phyloP scores from a whole-genome alignment of 2,113 vertebrate genomes.

The Antigone vipio region DNA sequence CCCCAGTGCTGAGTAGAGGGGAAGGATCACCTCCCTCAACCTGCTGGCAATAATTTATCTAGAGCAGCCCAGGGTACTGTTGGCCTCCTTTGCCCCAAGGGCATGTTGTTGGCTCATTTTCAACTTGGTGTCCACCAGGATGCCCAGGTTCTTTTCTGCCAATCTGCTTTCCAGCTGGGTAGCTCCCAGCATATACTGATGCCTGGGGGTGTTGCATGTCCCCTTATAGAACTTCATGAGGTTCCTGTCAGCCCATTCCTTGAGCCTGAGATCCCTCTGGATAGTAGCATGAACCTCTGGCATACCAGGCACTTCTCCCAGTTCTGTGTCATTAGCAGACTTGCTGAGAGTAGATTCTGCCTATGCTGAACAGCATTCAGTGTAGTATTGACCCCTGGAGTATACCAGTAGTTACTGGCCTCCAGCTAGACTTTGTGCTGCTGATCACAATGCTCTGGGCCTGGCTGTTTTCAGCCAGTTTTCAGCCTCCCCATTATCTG shows the following conservation, averaged over 20 bases:
- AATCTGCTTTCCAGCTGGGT: not conserved
- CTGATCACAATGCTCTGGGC: not conserved
- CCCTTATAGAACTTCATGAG: not conserved
- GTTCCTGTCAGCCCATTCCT: not conserved
- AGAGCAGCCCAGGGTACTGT: not conserved
- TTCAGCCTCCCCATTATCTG: not conserved
- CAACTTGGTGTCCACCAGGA: not conserved
- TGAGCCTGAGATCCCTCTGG: not conserved
- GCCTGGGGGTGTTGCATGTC: not conserved
- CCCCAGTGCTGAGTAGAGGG: not conserved
- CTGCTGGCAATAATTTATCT: not conserved
- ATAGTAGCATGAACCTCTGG: not conserved
- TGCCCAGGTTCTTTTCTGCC: not conserved
- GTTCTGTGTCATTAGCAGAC: not conserved
- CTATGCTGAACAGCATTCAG: fast-evolving
- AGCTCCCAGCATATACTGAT: fast-evolving
- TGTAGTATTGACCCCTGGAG: not conserved
- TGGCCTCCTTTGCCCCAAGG: not conserved
- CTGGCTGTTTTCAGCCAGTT: not conserved
- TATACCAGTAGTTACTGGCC: not conserved
- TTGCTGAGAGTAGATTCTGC: fast-evolving
- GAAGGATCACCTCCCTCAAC: not conserved
- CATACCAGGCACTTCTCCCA: not conserved
- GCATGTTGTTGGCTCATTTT: not conserved
- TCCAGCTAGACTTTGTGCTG: not conserved